Evolutionary conservation across 1,140 invertebrate genomes (phyloP).

Genomic region (Heliconius nattereri): DNA sequence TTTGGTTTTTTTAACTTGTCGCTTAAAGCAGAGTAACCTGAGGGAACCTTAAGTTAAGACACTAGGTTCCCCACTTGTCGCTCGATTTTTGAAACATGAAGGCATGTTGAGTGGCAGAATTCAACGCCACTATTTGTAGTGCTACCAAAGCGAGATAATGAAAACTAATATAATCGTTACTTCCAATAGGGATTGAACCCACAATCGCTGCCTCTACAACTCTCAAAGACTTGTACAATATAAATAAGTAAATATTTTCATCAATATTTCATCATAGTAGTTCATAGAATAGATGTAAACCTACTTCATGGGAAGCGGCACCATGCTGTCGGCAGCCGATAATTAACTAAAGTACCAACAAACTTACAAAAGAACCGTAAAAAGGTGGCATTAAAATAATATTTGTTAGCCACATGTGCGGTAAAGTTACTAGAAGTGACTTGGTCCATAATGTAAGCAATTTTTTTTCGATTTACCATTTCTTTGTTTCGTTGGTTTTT

Average conservation of each 20-base stretch:
- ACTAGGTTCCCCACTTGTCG: no score
- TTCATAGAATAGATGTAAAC: constrained; percentile 42
- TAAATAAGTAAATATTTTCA: neutral
- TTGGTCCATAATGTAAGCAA: neutral
- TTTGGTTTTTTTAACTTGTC: no score
- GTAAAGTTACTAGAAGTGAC: constrained; percentile 51
- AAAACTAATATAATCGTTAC: no score
- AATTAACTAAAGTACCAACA: constrained; percentile 58
- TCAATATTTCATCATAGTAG: constrained; percentile 30
- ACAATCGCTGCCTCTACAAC: no score
- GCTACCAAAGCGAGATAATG: no score
- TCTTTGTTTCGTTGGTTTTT: neutral
- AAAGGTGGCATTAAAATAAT: constrained; percentile 63
- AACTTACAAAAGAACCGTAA: constrained; percentile 51
- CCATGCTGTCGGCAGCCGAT: constrained; percentile 54
- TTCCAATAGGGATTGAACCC: no score
- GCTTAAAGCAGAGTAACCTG: no score
- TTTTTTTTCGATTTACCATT: neutral
- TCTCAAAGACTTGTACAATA: no score
- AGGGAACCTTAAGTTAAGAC: no score
- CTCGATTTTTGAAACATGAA: no score
- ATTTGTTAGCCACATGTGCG: constrained; percentile 57
- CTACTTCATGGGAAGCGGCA: constrained; percentile 47
- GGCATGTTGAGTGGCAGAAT: no score
- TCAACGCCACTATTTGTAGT: no score